These are phyloP conservation scores for Pygathrix nemaeus DNA, from an alignment of 2,113 vertebrate genomes.

Conservation along the genomic window DNA sequence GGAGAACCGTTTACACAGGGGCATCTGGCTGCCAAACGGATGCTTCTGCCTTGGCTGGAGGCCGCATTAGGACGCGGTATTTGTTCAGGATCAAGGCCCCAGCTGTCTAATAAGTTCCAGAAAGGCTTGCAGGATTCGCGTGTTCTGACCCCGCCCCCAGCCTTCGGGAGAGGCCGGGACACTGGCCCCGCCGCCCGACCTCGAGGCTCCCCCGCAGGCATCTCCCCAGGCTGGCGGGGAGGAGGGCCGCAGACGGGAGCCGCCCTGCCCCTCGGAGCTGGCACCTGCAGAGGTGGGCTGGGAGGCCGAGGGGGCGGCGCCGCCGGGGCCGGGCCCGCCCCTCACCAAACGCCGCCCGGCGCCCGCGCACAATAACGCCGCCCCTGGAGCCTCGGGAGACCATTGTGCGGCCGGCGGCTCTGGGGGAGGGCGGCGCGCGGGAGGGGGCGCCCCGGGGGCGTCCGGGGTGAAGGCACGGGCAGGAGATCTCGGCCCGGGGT, in stretches of 20 bases:
- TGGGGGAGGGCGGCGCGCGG: background rate
- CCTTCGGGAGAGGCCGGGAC: background rate
- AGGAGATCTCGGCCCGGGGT: no score
- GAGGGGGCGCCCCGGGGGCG: background rate
- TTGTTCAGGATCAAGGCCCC: background rate
- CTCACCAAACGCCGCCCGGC: background rate
- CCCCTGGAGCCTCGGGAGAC: background rate
- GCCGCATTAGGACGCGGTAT: background rate
- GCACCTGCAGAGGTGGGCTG: background rate
- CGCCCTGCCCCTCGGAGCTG: background rate
- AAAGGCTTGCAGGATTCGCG: background rate
- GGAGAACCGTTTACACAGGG: fast-evolving
- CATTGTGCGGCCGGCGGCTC: background rate
- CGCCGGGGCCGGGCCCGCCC: background rate
- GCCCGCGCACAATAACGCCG: background rate
- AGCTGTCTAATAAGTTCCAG: background rate
- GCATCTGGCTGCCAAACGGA: background rate
- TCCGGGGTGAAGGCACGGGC: background rate
- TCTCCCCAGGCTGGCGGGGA: background rate
- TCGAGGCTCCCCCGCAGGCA: background rate
- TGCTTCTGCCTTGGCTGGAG: background rate
- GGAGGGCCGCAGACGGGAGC: background rate
- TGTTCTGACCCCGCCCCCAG: background rate
- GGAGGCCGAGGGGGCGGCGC: background rate
- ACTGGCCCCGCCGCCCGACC: background rate